Evolutionary conservation across 2,888 invertebrate genomes (phyloP).

Genomic region (Apotomis turbidana): DNA sequence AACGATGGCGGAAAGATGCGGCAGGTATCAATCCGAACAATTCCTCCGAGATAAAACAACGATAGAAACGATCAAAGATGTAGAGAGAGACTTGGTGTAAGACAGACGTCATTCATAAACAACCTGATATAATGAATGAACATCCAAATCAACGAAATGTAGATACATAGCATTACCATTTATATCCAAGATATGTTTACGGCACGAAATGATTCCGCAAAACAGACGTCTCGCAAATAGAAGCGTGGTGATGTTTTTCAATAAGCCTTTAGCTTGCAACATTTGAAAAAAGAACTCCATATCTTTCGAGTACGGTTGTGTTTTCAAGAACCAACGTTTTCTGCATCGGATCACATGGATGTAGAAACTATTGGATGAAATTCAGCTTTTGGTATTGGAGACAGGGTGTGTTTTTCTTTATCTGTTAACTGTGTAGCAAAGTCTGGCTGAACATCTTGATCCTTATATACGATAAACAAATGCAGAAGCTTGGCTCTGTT

Average conservation of each 20-base stretch:
- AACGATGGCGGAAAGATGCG: too few species aligned
- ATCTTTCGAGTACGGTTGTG: not conserved
- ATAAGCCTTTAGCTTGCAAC: slow-evolving; percentile 19
- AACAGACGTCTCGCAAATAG: slow-evolving; percentile 35
- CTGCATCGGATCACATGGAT: slow-evolving; percentile 6
- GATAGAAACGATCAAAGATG: too few species aligned
- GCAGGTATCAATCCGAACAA: too few species aligned
- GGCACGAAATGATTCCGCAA: slow-evolving; percentile 32
- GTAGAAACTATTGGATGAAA: not conserved
- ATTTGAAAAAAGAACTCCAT: not conserved
- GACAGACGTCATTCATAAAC: too few species aligned
- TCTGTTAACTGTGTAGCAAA: not conserved
- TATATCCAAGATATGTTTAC: slow-evolving; percentile 29
- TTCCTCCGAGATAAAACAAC: too few species aligned
- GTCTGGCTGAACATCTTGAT: slow-evolving; percentile 20
- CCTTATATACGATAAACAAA: slow-evolving; percentile 15
- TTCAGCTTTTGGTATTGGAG: not conserved
- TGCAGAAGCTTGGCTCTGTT: slow-evolving; percentile 16
- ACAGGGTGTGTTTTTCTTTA: slow-evolving; percentile 1
- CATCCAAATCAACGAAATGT: slow-evolving; percentile 27
- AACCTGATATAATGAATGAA: slow-evolving; percentile 10
- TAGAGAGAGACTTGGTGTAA: too few species aligned
- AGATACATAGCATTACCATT: slow-evolving; percentile 31
- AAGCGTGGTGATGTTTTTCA: slow-evolving; percentile 34
- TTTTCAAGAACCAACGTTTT: not conserved